Conservation (phyloP, 53 echinoderm and acorn worm genomes). For the Hippasteria phrygiana region DNA sequence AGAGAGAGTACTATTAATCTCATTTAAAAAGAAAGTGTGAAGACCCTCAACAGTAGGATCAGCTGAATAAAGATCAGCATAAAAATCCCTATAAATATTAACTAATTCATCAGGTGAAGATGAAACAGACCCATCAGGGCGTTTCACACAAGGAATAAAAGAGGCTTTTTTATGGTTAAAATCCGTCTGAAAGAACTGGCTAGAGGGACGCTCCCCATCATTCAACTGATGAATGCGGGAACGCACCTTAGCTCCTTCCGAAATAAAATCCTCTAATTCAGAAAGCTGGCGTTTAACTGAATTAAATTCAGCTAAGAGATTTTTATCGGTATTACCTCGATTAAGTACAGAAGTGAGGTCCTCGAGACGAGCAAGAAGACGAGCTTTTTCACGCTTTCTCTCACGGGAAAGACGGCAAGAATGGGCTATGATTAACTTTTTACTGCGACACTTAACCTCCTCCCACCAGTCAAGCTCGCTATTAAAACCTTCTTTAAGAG, state of each 20-base stretch:
- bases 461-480: constrained; percentile 70
- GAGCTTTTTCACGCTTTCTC: not conserved
- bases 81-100: constrained; percentile 13
- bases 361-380: too few relatives aligned
- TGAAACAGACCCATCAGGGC: not conserved
- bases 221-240: not conserved
- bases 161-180: not conserved
- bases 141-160: not conserved
- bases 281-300: not conserved
- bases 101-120: not conserved
- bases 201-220: constrained; percentile 35
- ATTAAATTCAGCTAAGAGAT: too few relatives aligned
- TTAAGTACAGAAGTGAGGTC: too few relatives aligned
- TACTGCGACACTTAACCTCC: constrained; percentile 42
- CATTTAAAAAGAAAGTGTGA: not conserved
- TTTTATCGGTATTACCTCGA: too few relatives aligned
- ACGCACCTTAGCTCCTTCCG: constrained; percentile 8
- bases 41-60: not conserved
- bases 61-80: not conserved
- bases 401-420: constrained; percentile 7
- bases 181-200: not conserved
- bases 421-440: constrained; percentile 56
- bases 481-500: constrained; percentile 55
- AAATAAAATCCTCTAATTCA: not conserved
- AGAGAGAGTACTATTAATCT: not conserved